A percentile compares a stretch with the other conserved stretches of the same genome.
Evolutionary conservation across 2,797 vertebrate genomes (phyloP).

Genomic region (Vespertilio murinus): DNA sequence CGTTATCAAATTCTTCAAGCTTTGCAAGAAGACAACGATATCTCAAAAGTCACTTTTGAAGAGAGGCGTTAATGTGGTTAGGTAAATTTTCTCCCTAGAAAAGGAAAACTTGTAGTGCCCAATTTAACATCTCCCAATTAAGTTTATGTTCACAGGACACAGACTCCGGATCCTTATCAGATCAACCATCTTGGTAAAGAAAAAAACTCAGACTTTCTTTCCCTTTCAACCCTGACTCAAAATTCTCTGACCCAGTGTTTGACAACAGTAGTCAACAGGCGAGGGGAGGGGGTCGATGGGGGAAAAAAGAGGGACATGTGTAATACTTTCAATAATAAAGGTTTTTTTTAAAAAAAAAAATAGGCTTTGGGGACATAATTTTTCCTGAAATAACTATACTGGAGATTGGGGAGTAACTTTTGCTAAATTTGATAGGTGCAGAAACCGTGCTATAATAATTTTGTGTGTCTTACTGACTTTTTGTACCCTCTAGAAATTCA

Average conservation of each 20-base stretch:
- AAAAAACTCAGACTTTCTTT: constrained; percentile 4
- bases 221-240: neutral
- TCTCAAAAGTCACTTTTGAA: neutral
- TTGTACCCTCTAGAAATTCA: constrained; percentile 2
- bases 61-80: neutral
- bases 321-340: no score
- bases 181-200: neutral
- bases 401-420: neutral
- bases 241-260: neutral
- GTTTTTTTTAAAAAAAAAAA: neutral
- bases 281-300: neutral
- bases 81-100: neutral
- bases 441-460: neutral
- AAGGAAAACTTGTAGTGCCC: neutral
- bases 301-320: no score
- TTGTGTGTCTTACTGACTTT: neutral
- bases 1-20: constrained; percentile 4
- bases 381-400: neutral
- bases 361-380: neutral
- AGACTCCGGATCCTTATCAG: neutral
- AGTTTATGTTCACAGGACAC: neutral
- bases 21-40: neutral
- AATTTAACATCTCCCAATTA: neutral
- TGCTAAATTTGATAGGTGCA: neutral
- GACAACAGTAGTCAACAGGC: neutral